Conservation (phyloP, 2,888 invertebrate genomes). For the Hanleya hanleyi region DNA sequence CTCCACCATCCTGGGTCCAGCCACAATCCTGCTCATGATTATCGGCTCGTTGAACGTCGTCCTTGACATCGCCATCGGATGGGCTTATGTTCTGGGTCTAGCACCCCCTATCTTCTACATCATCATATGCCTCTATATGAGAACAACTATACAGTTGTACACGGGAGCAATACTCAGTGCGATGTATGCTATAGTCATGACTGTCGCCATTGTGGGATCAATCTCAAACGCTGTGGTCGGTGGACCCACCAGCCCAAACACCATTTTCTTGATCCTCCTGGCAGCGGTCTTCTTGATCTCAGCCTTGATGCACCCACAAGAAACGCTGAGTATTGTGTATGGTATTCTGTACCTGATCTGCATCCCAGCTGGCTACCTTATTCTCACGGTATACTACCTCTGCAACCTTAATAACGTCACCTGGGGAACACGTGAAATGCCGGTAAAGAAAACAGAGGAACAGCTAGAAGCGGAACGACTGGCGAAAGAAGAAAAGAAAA, state of each 20-base stretch:
- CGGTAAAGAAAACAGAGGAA: constrained; percentile 63
- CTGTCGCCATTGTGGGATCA: constrained; percentile 99
- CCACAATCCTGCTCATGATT: constrained; percentile 83
- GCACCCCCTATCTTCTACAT: constrained; percentile 93
- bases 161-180: constrained; percentile 78
- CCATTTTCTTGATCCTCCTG: constrained; percentile 72
- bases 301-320: constrained; percentile 97
- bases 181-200: constrained; percentile 97
- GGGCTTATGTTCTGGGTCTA: constrained; percentile 94
- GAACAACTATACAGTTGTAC: constrained; percentile 88
- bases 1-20: constrained; percentile 60
- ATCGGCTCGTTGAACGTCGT: constrained; percentile 99
- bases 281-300: constrained; percentile 98
- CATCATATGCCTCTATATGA: constrained; percentile 93
- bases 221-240: constrained; percentile 97
- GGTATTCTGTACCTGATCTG: constrained; percentile 88
- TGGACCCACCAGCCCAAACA: constrained; percentile 77
- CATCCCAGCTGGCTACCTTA: constrained; percentile 95
- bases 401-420: constrained; percentile 94
- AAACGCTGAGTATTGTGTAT: constrained; percentile 77
- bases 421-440: constrained; percentile 93
- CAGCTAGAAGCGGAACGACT: constrained; percentile 84
- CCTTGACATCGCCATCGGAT: constrained; percentile 97
- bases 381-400: constrained; percentile 92
- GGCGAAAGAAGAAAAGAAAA: constrained; percentile 78